phyloP scores from a whole-genome alignment of 2,113 vertebrate genomes.

The Rhombomys opimus region DNA sequence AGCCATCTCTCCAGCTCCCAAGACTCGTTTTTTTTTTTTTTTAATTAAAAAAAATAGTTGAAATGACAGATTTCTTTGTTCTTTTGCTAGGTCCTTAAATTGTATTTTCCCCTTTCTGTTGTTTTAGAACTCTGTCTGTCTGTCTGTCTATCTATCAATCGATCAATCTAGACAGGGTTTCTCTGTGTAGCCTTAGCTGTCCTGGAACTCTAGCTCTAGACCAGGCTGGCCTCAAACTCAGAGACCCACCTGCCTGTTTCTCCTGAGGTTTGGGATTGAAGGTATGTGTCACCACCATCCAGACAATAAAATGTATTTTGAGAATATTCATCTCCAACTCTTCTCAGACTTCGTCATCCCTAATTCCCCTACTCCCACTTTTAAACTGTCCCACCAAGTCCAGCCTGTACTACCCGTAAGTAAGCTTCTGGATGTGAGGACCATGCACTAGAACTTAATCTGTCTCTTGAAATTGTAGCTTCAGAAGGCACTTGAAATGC shows the following conservation, averaged over 20 bases:
- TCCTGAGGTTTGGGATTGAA: background rate
- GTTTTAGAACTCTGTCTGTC: background rate
- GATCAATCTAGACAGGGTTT: background rate
- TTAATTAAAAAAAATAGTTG: background rate
- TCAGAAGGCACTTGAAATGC: background rate
- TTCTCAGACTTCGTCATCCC: background rate
- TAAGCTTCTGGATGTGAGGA: background rate
- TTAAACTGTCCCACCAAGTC: background rate
- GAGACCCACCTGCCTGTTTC: background rate
- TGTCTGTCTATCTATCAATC: too few species aligned
- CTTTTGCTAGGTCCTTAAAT: background rate
- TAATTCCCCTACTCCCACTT: background rate
- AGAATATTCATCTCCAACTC: background rate
- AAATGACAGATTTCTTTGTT: background rate
- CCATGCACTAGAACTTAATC: background rate
- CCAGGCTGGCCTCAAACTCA: background rate
- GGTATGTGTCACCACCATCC: background rate
- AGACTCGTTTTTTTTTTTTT: background rate
- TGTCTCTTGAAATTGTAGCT: background rate
- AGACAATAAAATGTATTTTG: background rate
- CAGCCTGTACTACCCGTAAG: background rate
- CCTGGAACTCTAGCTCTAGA: background rate
- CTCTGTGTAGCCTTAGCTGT: background rate
- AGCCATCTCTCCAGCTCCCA: too few species aligned
- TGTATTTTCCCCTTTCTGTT: background rate